These are phyloP conservation scores for Tricholauxania praeusta DNA, from an alignment of 2,888 invertebrate species.

Conservation along the genomic window DNA sequence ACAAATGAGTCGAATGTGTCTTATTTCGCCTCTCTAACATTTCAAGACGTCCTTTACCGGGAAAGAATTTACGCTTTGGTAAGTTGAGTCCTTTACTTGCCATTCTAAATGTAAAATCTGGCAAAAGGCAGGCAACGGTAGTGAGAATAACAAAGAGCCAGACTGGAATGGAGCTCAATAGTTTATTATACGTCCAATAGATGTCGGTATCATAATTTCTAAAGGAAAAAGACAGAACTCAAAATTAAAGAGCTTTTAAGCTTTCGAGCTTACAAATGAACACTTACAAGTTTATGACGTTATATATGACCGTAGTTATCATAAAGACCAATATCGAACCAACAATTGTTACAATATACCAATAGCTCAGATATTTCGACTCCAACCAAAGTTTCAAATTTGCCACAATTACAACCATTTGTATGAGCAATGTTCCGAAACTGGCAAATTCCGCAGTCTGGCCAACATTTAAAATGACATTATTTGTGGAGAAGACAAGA, in stretches of 20 bases:
- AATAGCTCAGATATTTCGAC: conserved; percentile 72
- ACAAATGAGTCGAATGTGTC: conserved; percentile 58
- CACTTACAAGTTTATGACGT: conserved; percentile 73
- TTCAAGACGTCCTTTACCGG: conserved; percentile 55
- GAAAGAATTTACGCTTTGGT: conserved; percentile 59
- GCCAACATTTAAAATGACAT: conserved; percentile 69
- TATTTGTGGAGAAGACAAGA: conserved; percentile 67
- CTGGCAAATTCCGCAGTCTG: conserved; percentile 71
- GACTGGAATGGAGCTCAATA: conserved; percentile 72
- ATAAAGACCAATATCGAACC: conserved; percentile 73
- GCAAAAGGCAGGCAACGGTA: conserved; percentile 70
- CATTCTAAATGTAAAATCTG: conserved; percentile 69
- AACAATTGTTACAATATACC: conserved; percentile 70
- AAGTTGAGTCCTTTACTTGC: conserved; percentile 57
- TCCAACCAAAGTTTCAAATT: conserved; percentile 75
- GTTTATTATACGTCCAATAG: conserved; percentile 72
- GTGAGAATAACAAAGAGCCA: conserved; percentile 73
- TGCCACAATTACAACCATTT: conserved; percentile 71
- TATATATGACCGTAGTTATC: conserved; percentile 71
- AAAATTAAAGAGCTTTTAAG: not conserved
- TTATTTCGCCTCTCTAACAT: conserved; percentile 53
- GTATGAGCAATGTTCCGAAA: conserved; percentile 74
- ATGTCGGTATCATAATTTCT: conserved; percentile 71
- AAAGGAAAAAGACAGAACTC: conserved; percentile 1
- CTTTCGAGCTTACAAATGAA: not conserved